Conservation (phyloP, 2,797 vertebrate species). For the Sylvia borin region DNA sequence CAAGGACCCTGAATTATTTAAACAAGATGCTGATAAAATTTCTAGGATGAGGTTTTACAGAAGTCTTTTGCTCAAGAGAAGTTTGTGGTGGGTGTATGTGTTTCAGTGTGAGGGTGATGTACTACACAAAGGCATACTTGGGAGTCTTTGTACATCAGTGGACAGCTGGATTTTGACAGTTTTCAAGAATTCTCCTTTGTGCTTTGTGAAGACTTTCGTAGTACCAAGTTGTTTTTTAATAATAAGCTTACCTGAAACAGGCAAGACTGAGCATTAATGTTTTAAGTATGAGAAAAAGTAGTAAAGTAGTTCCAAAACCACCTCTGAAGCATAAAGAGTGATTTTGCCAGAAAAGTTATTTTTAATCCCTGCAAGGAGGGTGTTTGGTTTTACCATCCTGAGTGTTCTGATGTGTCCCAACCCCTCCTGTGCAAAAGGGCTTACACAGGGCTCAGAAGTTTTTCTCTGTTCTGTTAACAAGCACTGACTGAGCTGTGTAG, state of each 20-base stretch:
- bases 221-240: not conserved
- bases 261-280: not conserved
- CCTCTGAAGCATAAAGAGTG: not conserved
- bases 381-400: not conserved
- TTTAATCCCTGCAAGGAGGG: not conserved
- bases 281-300: not conserved
- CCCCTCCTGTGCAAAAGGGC: not conserved
- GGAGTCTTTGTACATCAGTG: not conserved
- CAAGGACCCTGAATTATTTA: not conserved
- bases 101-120: not conserved
- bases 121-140: not conserved
- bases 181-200: not conserved
- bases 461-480: not conserved
- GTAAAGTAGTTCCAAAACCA: not conserved
- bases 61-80: not conserved
- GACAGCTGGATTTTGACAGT: not conserved
- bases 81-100: not conserved
- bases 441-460: not conserved
- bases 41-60: not conserved
- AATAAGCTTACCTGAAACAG: not conserved
- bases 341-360: not conserved
- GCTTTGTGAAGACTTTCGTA: not conserved
- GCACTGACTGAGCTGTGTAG: not conserved
- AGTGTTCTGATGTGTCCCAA: not conserved
- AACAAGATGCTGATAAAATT: not conserved